Evolutionary conservation across 2,888 invertebrate genomes (phyloP).

Genomic region (Sesamia inferens): DNA sequence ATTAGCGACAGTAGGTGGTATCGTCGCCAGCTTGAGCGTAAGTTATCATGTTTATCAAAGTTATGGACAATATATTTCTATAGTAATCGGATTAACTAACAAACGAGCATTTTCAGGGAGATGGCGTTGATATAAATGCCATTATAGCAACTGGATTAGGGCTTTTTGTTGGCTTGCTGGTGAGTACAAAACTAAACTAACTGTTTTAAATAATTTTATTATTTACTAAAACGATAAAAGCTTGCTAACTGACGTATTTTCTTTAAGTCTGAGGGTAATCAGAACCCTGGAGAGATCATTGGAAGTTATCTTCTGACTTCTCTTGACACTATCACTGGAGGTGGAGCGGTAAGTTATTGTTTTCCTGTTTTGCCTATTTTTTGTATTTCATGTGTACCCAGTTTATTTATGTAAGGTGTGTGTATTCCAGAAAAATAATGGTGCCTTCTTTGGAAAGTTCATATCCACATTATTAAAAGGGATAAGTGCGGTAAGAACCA

Average conservation of each 20-base stretch:
- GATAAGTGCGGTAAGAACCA: constrained; percentile 82
- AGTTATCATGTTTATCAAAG: constrained; percentile 64
- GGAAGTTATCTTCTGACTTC: constrained; percentile 84
- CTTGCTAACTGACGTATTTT: background rate
- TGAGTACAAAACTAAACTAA: constrained; percentile 64
- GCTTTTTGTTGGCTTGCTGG: constrained; percentile 85
- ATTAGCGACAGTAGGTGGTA: constrained; percentile 84
- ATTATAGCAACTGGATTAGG: constrained; percentile 84
- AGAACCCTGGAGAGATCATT: constrained; percentile 85
- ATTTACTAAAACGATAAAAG: background rate
- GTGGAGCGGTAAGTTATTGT: constrained; percentile 81
- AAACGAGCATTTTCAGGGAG: constrained; percentile 78
- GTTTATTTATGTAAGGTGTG: background rate
- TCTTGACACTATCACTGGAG: constrained; percentile 85
- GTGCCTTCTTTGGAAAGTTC: constrained; percentile 85
- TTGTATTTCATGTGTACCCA: background rate
- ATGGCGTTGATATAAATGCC: constrained; percentile 84
- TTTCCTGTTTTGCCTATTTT: background rate
- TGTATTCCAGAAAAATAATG: constrained; percentile 84
- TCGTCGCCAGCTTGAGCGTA: constrained; percentile 85
- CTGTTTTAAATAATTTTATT: background rate
- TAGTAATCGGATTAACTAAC: constrained; percentile 7
- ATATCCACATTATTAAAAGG: constrained; percentile 83
- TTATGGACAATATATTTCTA: background rate
- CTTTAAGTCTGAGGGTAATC: constrained; percentile 81